Percentiles rank a stretch among this genome's conserved stretches.
These are phyloP conservation scores for Vollenhovia emeryi DNA, from an alignment of 1,140 invertebrate species.

Conservation along the genomic window DNA sequence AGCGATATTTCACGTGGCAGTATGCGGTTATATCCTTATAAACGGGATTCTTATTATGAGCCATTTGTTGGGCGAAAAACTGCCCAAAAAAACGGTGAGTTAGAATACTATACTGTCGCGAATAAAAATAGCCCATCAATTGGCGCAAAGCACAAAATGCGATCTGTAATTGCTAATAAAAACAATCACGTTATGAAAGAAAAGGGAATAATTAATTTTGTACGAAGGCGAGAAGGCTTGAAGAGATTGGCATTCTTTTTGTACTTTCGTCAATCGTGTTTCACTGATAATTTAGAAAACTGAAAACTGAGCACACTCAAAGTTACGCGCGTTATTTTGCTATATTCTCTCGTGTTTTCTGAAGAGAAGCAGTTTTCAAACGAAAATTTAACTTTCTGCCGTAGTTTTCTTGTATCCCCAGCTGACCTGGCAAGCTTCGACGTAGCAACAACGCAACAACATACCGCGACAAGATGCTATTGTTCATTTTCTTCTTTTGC, in stretches of 20 bases:
- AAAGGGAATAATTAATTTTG: not conserved
- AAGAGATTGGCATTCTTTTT: not conserved
- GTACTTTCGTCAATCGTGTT: not conserved
- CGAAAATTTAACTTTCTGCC: not conserved
- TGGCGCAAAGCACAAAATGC: not conserved
- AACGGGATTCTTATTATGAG: slow-evolving; percentile 87
- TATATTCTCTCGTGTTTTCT: not conserved
- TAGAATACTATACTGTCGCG: not conserved
- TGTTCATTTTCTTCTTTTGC: slow-evolving; percentile 54
- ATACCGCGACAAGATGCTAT: not conserved
- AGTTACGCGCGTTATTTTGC: not conserved
- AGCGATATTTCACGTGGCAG: slow-evolving; percentile 86
- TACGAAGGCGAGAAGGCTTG: not conserved
- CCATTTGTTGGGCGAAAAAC: slow-evolving; percentile 87
- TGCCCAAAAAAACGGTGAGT: slow-evolving; percentile 87
- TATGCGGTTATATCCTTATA: slow-evolving; percentile 88
- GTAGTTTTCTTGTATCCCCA: not conserved
- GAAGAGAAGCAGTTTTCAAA: not conserved
- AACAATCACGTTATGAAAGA: not conserved
- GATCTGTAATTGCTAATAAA: not conserved
- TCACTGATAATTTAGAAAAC: not conserved
- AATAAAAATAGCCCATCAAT: not conserved
- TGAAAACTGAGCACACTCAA: not conserved
- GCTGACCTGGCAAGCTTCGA: not conserved
- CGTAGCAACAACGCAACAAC: not conserved